Evolutionary conservation across 2,888 invertebrate species (phyloP).

Genomic region (Drosophila rubida): DNA sequence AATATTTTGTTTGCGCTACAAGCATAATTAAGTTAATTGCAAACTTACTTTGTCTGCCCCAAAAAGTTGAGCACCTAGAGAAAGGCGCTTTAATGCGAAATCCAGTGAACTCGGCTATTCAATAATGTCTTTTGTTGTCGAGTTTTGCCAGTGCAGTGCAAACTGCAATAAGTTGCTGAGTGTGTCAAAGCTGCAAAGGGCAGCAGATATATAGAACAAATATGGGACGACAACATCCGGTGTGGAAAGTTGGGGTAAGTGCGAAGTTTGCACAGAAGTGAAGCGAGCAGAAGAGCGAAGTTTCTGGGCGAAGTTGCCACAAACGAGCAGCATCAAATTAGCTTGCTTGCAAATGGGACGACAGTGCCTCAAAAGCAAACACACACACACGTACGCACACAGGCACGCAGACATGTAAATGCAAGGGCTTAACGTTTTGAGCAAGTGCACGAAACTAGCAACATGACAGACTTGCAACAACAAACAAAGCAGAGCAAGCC

Average conservation of each 20-base stretch:
- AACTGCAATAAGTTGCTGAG: background rate
- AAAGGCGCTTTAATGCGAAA: background rate
- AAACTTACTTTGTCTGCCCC: no score
- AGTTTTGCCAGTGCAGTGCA: background rate
- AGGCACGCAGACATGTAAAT: background rate
- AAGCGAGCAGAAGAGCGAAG: background rate
- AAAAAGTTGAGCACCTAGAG: no score
- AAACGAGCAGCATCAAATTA: constrained; percentile 36
- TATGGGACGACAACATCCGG: constrained; percentile 2
- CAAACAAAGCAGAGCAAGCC: background rate
- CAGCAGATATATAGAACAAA: background rate
- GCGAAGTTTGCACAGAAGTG: background rate
- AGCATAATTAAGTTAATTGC: no score
- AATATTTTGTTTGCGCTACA: no score
- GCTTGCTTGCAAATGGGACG: constrained; percentile 27
- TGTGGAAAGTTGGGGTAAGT: background rate
- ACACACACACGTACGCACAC: constrained; percentile 7
- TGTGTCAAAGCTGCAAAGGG: background rate
- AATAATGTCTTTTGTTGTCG: background rate
- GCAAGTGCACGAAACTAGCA: constrained; percentile 21
- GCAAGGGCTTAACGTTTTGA: constrained; percentile 15
- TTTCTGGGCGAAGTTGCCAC: constrained; percentile 8
- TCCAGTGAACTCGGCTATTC: background rate
- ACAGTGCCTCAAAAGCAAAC: constrained; percentile 31
- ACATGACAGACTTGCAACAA: constrained; percentile 17